Base-by-base conservation (phyloP, 2,888 invertebrate species). In the Macaria notata region DNA sequence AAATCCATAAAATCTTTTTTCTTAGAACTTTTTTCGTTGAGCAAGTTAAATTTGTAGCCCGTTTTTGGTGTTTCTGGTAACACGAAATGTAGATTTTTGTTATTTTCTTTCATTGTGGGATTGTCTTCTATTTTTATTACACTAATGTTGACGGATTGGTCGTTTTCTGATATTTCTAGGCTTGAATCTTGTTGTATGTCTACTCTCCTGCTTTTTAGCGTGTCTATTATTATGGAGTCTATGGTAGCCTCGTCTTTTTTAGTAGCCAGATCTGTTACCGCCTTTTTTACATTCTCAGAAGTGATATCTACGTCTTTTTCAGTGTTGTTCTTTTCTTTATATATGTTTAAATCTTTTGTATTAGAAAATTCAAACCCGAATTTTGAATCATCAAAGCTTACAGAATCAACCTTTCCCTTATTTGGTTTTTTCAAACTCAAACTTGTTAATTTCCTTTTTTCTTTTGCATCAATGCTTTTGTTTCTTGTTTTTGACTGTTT, bases 81-180 rank as follows among this genome's bases (percentile, higher is more conserved):
- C n/a, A 7, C 38, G 0, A 29, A 4, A 9, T 51, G 41, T 4
- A 56, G 44, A 9, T 70, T 70, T 0, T 64, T n/a, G 9, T 65
- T 62, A 0, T 70, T 4, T 4, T 59, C 55, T 4, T 64, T 54
- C 0, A 62, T 45, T 0, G 39, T 31, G 0, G 56, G 50, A n/a
- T n/a, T 65, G 3, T 69, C 69, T 8, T 71, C 63, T 0, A 79
- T 63, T 71, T 81, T 73, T 0, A 79, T 63, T 0, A 86, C 63
- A 33, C 83, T 75, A 0, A 86, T 80, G 6, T 78, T 84, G 0
- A 86, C 65, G 0, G 70, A 54, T 61, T 86, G 71, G 3, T 85
- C 69, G 3, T 79, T 71, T 46, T 76, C 76, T 0, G 82, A 86
- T 60, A 87, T 86, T 70, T 88, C 87, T 64, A 87, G 61, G 5